Conservation (phyloP, 2,797 vertebrate species). For the Neosilurus mollespiculum region DNA sequence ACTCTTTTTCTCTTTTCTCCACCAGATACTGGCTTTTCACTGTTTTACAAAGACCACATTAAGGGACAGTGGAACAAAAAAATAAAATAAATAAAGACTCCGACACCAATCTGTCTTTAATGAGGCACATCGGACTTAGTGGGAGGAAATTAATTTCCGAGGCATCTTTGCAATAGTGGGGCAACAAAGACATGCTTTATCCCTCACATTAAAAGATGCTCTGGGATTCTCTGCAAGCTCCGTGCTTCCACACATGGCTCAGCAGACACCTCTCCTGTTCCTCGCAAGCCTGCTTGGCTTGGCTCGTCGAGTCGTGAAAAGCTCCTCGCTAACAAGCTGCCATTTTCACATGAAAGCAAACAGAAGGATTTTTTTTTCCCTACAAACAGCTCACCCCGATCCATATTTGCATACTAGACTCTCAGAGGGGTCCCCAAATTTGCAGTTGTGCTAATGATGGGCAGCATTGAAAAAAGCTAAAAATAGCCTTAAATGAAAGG, state of each 20-base stretch:
- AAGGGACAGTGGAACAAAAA: background rate
- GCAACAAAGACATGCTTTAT: constrained; percentile 34
- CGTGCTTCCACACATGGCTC: constrained; percentile 41
- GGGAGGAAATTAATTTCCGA: constrained; percentile 45
- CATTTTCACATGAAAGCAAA: constrained; percentile 56
- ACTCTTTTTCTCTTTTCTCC: background rate
- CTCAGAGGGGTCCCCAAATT: constrained; percentile 30
- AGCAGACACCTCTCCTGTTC: constrained; percentile 44
- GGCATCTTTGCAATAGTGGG: constrained; percentile 24
- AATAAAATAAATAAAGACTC: constrained; percentile 22
- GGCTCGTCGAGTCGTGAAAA: constrained; percentile 47
- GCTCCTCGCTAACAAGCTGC: constrained; percentile 53
- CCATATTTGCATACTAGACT: constrained; percentile 49
- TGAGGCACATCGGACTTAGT: constrained; percentile 20
- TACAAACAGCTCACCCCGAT: constrained; percentile 29
- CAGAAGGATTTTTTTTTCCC: constrained; percentile 41
- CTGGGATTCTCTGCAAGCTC: constrained; percentile 41
- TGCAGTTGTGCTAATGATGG: constrained; percentile 35
- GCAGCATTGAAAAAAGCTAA: constrained; percentile 35
- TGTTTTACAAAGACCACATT: background rate
- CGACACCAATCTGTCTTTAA: constrained; percentile 30
- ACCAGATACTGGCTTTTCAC: background rate
- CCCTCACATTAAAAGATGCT: constrained; percentile 33
- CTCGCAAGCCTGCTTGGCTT: constrained; percentile 28
- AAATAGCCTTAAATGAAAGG: constrained; percentile 40